Conservation (phyloP, 1,140 invertebrate species). For the Drosophila sucinea region DNA sequence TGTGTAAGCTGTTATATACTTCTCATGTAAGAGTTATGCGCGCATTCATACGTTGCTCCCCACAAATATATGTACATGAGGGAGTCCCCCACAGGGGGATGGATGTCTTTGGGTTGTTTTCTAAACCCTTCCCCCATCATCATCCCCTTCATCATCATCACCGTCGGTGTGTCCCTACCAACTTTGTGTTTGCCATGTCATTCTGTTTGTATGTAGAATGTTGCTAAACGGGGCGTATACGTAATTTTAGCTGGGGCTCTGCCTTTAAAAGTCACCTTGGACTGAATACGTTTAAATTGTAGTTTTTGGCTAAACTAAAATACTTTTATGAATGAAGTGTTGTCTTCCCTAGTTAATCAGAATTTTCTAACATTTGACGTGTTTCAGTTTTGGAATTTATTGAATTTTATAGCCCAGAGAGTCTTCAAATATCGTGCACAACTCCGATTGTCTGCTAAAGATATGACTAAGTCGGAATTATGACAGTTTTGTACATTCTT, state of each 20-base stretch:
- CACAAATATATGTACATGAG: conserved; percentile 3
- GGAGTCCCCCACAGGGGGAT: conserved; percentile 17
- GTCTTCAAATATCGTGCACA: no score
- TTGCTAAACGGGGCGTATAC: conserved; percentile 49
- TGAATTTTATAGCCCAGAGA: no score
- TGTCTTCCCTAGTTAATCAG: no score
- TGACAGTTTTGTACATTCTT: no score
- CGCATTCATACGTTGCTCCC: conserved; percentile 57
- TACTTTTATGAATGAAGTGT: no score
- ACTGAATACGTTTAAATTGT: background rate
- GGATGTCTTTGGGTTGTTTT: background rate
- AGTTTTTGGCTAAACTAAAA: background rate
- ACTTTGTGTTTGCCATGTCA: conserved; percentile 38
- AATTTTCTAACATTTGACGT: no score
- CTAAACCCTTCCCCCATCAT: conserved; percentile 42
- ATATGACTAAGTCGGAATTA: no score
- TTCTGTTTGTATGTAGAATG: conserved; percentile 20
- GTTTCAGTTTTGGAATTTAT: no score
- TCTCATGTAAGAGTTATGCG: conserved; percentile 68
- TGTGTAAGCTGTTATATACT: conserved; percentile 45
- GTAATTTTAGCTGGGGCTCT: conserved; percentile 16
- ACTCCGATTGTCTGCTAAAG: no score
- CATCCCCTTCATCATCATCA: background rate
- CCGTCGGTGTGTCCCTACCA: background rate
- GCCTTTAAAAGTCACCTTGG: conserved; percentile 38